Evolutionary conservation across 2,797 vertebrate species (phyloP).

Genomic region (Emys orbicularis): DNA sequence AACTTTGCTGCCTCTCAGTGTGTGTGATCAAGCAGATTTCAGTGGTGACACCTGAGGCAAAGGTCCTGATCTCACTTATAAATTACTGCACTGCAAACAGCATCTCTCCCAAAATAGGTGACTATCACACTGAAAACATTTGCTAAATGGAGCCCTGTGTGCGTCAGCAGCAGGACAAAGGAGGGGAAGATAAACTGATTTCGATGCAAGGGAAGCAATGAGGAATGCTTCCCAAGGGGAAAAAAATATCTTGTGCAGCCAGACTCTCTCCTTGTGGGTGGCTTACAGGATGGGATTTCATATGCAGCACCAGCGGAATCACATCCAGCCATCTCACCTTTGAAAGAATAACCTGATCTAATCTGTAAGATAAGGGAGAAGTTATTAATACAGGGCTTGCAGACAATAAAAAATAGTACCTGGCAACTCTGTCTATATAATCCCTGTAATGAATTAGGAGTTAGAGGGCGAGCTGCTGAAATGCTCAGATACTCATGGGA

Average conservation of each 20-base stretch:
- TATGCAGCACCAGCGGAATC: background rate
- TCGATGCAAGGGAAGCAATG: too few species aligned
- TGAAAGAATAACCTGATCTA: background rate
- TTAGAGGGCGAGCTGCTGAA: background rate
- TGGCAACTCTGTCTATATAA: background rate
- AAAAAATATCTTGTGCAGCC: background rate
- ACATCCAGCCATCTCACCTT: background rate
- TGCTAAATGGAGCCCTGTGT: accelerated
- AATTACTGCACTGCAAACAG: accelerated
- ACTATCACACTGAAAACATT: background rate
- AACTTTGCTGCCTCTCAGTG: background rate
- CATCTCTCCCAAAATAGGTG: accelerated
- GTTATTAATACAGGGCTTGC: background rate
- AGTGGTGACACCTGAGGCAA: background rate
- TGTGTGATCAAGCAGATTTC: background rate
- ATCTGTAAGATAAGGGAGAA: background rate
- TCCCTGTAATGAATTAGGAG: background rate
- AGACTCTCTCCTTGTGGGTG: background rate
- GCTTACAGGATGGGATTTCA: background rate
- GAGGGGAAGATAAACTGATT: background rate
- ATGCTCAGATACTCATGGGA: background rate
- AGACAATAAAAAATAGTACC: background rate
- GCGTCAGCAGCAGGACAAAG: accelerated
- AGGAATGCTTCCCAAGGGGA: background rate
- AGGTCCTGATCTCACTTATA: background rate